Evolutionary conservation across 2,113 vertebrate genomes (phyloP).

Genomic region (Garra rufa): DNA sequence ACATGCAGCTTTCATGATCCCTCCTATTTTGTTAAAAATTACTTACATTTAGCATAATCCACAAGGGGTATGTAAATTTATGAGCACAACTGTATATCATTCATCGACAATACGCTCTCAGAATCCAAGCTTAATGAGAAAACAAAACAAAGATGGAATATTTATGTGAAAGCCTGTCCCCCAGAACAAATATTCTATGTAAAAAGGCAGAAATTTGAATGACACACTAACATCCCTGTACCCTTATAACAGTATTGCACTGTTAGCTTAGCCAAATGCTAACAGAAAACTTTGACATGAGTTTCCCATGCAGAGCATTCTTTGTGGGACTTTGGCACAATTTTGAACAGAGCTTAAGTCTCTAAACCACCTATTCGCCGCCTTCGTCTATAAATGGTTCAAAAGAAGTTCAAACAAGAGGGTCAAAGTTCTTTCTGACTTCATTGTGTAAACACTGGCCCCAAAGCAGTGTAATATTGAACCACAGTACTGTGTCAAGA

Average conservation of each 20-base stretch:
- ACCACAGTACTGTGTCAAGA: neutral
- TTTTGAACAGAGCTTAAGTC: neutral
- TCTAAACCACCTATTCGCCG: neutral
- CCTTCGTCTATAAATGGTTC: neutral
- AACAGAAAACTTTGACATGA: neutral
- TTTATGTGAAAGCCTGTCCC: neutral
- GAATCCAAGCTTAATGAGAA: neutral
- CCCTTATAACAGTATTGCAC: neutral
- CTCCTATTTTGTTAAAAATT: too few relatives aligned
- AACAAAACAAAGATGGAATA: neutral
- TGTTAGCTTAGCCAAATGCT: neutral
- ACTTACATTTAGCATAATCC: too few relatives aligned
- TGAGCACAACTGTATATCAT: too few relatives aligned
- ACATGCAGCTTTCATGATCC: too few relatives aligned
- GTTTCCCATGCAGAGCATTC: neutral
- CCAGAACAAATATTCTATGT: neutral
- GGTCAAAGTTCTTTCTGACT: constrained; percentile 35
- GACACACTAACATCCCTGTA: too few relatives aligned
- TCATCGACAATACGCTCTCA: neutral
- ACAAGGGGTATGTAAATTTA: too few relatives aligned
- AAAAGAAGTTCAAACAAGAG: neutral
- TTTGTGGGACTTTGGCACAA: neutral
- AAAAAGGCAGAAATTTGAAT: neutral
- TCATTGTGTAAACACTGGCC: neutral
- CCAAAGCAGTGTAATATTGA: neutral